phyloP scores from a whole-genome alignment of 2,888 invertebrate genomes.

The Hirtodrosophila cameraria region DNA sequence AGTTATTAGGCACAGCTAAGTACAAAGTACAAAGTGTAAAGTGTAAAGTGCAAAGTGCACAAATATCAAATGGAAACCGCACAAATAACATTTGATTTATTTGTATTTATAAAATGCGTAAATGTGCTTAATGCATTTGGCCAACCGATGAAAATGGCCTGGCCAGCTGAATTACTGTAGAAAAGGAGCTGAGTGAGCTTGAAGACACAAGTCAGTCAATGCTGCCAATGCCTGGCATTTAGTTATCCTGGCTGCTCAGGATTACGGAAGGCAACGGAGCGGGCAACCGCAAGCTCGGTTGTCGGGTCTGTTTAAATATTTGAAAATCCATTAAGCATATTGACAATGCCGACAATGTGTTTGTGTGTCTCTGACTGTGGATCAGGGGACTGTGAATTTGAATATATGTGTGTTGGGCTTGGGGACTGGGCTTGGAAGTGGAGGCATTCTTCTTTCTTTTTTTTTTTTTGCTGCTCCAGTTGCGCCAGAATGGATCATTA shows the following conservation, averaged over 20 bases:
- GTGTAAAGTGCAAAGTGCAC: too few species aligned
- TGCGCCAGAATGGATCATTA: constrained; percentile 74
- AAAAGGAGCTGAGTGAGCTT: too few species aligned
- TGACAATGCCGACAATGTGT: constrained; percentile 65
- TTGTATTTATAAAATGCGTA: constrained; percentile 49
- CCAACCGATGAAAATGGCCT: neutral
- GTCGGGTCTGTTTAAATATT: constrained; percentile 71
- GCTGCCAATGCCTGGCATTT: constrained; percentile 3
- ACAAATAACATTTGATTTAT: constrained; percentile 63
- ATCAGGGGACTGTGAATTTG: constrained; percentile 31
- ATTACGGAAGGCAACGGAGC: constrained; percentile 6
- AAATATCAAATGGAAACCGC: constrained; percentile 11
- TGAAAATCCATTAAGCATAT: constrained; percentile 80
- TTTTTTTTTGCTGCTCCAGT: constrained; percentile 45
- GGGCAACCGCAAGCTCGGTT: constrained; percentile 43
- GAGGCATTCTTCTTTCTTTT: constrained; percentile 37
- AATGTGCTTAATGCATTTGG: constrained; percentile 65
- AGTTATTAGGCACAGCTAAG: neutral
- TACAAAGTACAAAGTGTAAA: too few species aligned
- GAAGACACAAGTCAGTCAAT: constrained; percentile 1
- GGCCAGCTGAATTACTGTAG: constrained; percentile 3
- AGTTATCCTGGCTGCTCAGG: constrained; percentile 2
- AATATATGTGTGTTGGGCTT: constrained; percentile 29
- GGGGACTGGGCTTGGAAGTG: constrained; percentile 27
- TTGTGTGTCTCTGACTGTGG: constrained; percentile 26